phyloP scores from a whole-genome alignment of 2,113 vertebrate genomes.

The Hylia prasina region DNA sequence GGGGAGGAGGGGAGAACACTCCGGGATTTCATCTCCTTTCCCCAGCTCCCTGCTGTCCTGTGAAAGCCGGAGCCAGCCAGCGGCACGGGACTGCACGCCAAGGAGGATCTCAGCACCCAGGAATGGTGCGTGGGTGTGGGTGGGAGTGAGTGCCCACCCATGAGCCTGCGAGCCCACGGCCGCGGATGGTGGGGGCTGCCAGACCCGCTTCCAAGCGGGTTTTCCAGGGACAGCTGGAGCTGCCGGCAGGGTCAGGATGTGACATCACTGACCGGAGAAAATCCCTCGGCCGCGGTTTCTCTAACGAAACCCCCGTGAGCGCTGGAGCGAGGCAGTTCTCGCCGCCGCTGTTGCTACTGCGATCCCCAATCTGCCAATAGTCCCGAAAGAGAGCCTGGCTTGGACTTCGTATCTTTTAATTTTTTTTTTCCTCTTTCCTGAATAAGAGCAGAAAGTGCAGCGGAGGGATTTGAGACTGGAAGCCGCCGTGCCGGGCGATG shows the following conservation, averaged over 20 bases:
- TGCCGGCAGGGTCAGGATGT: conserved; percentile 86
- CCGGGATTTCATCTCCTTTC: neutral
- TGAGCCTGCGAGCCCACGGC: neutral
- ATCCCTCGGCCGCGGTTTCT: conserved; percentile 4
- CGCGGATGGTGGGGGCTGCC: neutral
- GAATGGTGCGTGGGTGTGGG: neutral
- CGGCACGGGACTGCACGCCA: accelerated
- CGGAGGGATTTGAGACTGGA: neutral
- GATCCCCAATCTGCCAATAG: neutral
- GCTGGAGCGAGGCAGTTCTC: neutral
- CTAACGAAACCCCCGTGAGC: neutral
- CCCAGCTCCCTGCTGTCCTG: neutral
- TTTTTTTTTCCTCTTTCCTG: neutral
- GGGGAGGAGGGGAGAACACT: neutral
- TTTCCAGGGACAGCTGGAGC: conserved; percentile 52
- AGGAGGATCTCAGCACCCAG: neutral
- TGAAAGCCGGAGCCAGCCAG: neutral
- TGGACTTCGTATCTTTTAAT: neutral
- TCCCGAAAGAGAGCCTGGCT: neutral
- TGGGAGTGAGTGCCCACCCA: neutral
- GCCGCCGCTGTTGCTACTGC: neutral
- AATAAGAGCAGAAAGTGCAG: neutral
- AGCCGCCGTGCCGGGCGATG: neutral
- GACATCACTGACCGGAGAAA: conserved; percentile 83
- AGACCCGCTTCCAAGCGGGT: neutral